Evolutionary conservation across 2,113 vertebrate species (phyloP).

Genomic region (Brachypteracias leptosomus): DNA sequence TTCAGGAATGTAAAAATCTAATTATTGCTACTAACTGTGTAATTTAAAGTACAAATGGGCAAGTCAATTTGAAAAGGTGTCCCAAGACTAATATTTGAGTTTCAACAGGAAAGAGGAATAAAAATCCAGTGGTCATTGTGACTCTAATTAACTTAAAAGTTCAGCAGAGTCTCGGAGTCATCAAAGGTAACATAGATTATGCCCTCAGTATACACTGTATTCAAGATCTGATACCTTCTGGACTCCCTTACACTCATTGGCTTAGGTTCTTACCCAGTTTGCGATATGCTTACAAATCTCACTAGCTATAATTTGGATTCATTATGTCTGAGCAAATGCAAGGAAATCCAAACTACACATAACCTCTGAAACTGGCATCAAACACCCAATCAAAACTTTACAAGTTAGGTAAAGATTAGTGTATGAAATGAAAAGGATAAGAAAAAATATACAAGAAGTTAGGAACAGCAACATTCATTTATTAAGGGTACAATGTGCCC

Average conservation of each 20-base stretch:
- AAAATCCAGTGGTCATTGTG: neutral
- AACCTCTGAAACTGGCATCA: slow-evolving; percentile 31
- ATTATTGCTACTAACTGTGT: neutral
- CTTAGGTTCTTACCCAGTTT: neutral
- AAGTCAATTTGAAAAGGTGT: slow-evolving; percentile 6
- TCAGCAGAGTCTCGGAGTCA: neutral
- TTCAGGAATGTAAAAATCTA: neutral
- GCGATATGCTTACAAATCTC: neutral
- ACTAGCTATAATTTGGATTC: neutral
- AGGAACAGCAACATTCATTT: neutral
- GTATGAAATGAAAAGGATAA: slow-evolving; percentile 1
- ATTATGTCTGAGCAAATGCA: neutral
- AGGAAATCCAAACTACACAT: slow-evolving; percentile 39
- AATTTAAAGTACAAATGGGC: neutral
- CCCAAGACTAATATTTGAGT: slow-evolving; percentile 4
- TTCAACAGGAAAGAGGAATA: neutral
- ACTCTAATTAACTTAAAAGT: neutral
- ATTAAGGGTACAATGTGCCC: neutral
- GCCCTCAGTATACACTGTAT: neutral
- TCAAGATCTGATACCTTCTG: neutral
- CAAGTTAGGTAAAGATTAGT: slow-evolving; percentile 27
- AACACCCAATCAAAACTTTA: slow-evolving; percentile 58
- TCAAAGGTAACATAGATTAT: neutral
- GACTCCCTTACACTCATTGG: neutral
- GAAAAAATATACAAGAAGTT: slow-evolving; percentile 40